Evolutionary conservation across 1,140 invertebrate species (phyloP), one percentile per base, ranked within the genome.

Genomic region (Aphis gossypii): DNA sequence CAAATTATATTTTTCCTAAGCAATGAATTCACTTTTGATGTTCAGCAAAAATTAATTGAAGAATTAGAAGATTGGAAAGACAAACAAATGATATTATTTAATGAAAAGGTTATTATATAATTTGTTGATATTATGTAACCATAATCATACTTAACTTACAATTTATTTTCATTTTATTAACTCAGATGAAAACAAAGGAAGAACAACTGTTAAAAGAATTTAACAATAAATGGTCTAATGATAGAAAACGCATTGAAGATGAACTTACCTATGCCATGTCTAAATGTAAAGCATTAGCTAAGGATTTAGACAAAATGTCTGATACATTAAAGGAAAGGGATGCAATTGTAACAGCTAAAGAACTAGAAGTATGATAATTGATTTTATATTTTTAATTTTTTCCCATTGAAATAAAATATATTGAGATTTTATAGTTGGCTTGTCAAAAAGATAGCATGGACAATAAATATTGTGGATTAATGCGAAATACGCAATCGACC

Each of bases 171-270:
- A 88, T 90, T 38, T 1, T 56, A 56, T 41, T 56, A 51, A 48
- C n/a, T 38, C n/a, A 93, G 92, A 86, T 93, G 76, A 93, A 93
- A 38, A 44, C 20, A 30, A 84, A 84, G 56, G 82, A 93, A 86
- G 48, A 93, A 84, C 48, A 86, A 41, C 20, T 93, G 8, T 41
- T 93, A 93, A 83, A 93, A 84, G 76, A 93, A 84, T 84, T 93
- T 30, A 93, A 93, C 2, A 54, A 84, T 30, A 93, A 93, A 54
- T 93, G 82, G n/a, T 30, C 21, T 9, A 25, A 41, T 51, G 48
- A 93, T 30, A 93, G 48, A 86, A 93, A 86, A 86, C 20, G 1
- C 54, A 84, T 86, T 84, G 92, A 93, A 86, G 48, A 93, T 3
- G 76, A 92, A 92, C 76, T 92, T 51, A 41, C 21, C 7, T 48